phyloP scores from a whole-genome alignment of 1,140 invertebrate genomes.

The Ladona fulva region DNA sequence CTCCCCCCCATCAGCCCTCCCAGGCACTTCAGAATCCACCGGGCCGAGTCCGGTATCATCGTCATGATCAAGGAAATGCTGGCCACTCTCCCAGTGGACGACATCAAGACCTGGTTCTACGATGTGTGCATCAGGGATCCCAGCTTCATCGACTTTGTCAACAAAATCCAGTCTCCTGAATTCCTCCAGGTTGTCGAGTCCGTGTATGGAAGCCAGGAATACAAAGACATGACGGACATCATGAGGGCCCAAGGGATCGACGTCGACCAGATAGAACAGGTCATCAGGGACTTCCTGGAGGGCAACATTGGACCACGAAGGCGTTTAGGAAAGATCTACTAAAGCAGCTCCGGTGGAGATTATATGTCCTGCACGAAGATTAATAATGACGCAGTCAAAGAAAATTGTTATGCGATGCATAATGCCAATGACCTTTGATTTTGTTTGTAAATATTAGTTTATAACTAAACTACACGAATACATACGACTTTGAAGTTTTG shows the following conservation, averaged over 20 bases:
- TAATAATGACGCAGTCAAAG: too few relatives aligned
- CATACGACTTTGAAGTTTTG: too few relatives aligned
- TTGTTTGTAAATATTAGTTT: too few relatives aligned
- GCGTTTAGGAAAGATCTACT: too few relatives aligned
- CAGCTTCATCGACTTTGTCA: not conserved
- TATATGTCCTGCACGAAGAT: too few relatives aligned
- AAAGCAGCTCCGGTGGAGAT: too few relatives aligned
- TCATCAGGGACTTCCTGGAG: not conserved
- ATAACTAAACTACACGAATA: too few relatives aligned
- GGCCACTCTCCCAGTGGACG: not conserved
- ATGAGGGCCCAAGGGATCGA: conserved; percentile 18
- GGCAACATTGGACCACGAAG: not conserved
- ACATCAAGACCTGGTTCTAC: not conserved
- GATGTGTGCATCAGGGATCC: not conserved
- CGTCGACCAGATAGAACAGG: not conserved
- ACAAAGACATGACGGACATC: conserved; percentile 24
- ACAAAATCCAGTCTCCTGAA: conserved; percentile 23
- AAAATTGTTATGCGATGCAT: too few relatives aligned
- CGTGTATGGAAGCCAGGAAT: conserved; percentile 18
- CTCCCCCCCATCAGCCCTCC: not conserved
- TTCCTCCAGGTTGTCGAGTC: conserved; percentile 24
- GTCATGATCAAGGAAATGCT: not conserved
- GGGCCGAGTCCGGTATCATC: not conserved
- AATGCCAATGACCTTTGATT: too few relatives aligned
- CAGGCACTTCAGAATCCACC: not conserved